Base-by-base conservation (phyloP, 2,797 vertebrate genomes). In the Enteromius mattozi region DNA sequence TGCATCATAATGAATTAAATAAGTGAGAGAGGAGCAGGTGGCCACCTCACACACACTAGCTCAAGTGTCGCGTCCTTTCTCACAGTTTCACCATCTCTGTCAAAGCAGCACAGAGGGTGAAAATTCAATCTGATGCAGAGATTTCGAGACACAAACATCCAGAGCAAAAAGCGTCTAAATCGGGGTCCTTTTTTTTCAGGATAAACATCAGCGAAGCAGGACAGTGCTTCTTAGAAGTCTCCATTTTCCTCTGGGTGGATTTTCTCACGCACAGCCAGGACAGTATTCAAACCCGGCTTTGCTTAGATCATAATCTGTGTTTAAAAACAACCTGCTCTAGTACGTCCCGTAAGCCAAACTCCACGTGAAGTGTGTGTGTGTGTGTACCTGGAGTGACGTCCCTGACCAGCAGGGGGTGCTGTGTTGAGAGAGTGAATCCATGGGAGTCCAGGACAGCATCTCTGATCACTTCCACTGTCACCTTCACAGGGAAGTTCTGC, bases 371-470 rank as follows among this genome's bases (percentile, higher is more conserved):
- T 6, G 68, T 37, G 68, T 30, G 61, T 63, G 54, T 61, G 74
- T 51, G 9, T 8, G 33, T 95, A 99, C 98, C 98, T 95, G 97
- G 87, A 74, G 94, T 93, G 78, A 99, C 94, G 6, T 97, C 96
- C 82, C 96, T 95, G 89, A 99, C 96, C 27, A 96, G 96, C 92
- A 98, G 96, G 90, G 98, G 97, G 47, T 93, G 92, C 51, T 92
- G 90, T 37, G 94, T 94, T 12, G 96, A 97, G 90, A 99, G 92
- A 82, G 94, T 95, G 86, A 99, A 99, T 87, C 98, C 98, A 19
- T 97, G 97, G 90, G 96, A 95, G 90, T 96, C 96, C 89, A 97
- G 94, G 33, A 97, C 92, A 0, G 93, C 83, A 82, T 99, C 97
- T 92, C 95, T 96, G 86, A 96, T 95, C 87, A 99, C 94, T 85